Base-by-base conservation (phyloP, 2,888 invertebrate species). In the Meganola albula region DNA sequence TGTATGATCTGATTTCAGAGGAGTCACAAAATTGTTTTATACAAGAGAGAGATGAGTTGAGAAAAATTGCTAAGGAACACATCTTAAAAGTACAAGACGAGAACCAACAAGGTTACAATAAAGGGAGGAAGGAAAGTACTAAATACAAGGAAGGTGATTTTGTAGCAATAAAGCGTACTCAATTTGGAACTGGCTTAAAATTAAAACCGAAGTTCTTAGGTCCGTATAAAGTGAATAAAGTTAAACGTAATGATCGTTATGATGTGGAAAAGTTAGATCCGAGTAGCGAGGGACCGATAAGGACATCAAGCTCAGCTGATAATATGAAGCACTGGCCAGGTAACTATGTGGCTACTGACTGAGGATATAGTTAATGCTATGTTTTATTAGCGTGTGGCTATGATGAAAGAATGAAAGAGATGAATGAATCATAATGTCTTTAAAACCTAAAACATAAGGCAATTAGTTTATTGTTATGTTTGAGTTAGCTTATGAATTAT, bases 131-230 rank as follows among this genome's bases (percentile, higher is more conserved):
- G n/a, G 20, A 20, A n/a, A 20, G 20, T 7, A 20, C 3, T 20
- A 5, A 20, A 20, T 20, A 20, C n/a, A 20, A 20, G 20, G 20
- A n/a, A n/a, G 3, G 8, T 20, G 20, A 20, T n/a, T n/a, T 20
- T 20, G 20, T 27, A 7, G 27, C 20, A 8, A 27, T 27, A 2
- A 20, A 20, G 20, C 11, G 20, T 6, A 20, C 20, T 10, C 14
- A 27, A 12, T 13, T 12, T 10, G 20, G 5, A 12, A 5, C 27
- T n/a, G 9, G 27, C 2, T 4, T 27, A 4, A 27, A 27, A 10
- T 20, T 27, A 5, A 27, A 27, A 10, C 20, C 27, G 3, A 27
- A 18, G 27, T 18, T 12, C 9, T 11, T 27, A 20, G 27, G 27
- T 2, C 27, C 27, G n/a, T 27, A 27, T 21, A 7, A 7, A 6